Percentiles rank a stretch among this genome's conserved stretches.
Conservation (phyloP, 1,140 invertebrate species). For the Dendrolimus punctatus region DNA sequence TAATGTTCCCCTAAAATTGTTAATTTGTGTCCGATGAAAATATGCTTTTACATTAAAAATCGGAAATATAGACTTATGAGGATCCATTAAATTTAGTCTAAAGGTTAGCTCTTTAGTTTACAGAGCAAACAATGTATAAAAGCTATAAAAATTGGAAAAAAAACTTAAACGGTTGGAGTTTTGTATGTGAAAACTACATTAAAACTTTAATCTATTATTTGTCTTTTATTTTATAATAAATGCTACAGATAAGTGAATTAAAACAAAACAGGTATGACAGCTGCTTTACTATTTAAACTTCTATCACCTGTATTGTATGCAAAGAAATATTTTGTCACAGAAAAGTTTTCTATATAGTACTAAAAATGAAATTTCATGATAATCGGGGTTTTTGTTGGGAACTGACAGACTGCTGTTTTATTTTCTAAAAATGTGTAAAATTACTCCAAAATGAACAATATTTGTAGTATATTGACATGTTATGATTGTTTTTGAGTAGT, state of each 20-base stretch:
- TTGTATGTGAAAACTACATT: conserved; percentile 41
- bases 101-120: conserved; percentile 49
- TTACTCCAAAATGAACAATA: too few relatives aligned
- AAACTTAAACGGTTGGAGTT: conserved; percentile 49
- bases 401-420: too few relatives aligned
- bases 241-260: neutral
- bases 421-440: too few relatives aligned
- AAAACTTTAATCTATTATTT: conserved; percentile 52
- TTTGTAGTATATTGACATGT: too few relatives aligned
- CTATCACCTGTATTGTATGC: neutral
- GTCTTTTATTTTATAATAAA: conserved; percentile 23
- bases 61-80: conserved; percentile 8
- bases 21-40: conserved; percentile 35
- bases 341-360: neutral
- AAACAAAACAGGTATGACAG: neutral
- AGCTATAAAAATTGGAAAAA: conserved; percentile 59
- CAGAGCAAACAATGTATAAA: conserved; percentile 58
- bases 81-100: too few relatives aligned
- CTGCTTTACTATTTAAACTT: neutral
- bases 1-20: conserved; percentile 52
- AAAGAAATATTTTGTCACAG: conserved; percentile 1
- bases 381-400: too few relatives aligned
- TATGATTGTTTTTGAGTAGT: too few relatives aligned
- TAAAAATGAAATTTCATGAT: too few relatives aligned
- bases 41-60: conserved; percentile 43